Evolutionary conservation across 1,140 invertebrate species (phyloP), one percentile per base, ranked within the genome.

Genomic region (Agrilus planipennis): DNA sequence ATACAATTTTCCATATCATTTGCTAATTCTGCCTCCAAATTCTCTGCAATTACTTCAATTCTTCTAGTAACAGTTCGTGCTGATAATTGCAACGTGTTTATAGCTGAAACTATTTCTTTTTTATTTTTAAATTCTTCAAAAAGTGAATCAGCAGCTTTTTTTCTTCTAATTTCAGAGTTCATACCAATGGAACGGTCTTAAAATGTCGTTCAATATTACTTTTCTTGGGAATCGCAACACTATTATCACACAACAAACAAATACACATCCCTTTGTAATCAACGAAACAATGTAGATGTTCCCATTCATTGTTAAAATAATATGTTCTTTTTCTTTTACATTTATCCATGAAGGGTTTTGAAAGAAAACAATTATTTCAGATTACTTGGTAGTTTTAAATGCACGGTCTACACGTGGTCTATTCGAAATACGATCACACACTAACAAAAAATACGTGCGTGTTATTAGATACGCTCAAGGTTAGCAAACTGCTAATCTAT

Each of bases 51-150:
- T 12, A 39, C 35, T 43, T 42, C 45, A 38, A 43, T 46, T 42
- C 44, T 46, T 43, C 41, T 42, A 22, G 35, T 43, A 22, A 43
- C 36, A 27, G 45, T 46, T 38, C 41, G 21, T 30, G 40, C 40
- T 46, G 40, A 46, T 43, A 46, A 37, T 38, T 42, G 45, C 17
- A 45, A 42, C 14, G 38, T 27, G 31, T 41, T 45, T 34, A 45
- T 41, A 25, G 43, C 39, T 27, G 34, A 29, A 31, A 43, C 27
- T 38, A 42, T 46, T 46, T 39, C 40, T 15, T 20, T 38, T 39
- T 46, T 42, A 31, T 43, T 46, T 37, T 42, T 38, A 39, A 43
- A 46, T 10, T 27, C 27, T 38, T 38, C 12, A 17, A 44, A 40
- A 44, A 20, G 7, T 38, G 12, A n/a, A n/a, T n/a, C n/a, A n/a